phyloP scores from a whole-genome alignment of 2,113 vertebrate species.

The Mesocricetus auratus region DNA sequence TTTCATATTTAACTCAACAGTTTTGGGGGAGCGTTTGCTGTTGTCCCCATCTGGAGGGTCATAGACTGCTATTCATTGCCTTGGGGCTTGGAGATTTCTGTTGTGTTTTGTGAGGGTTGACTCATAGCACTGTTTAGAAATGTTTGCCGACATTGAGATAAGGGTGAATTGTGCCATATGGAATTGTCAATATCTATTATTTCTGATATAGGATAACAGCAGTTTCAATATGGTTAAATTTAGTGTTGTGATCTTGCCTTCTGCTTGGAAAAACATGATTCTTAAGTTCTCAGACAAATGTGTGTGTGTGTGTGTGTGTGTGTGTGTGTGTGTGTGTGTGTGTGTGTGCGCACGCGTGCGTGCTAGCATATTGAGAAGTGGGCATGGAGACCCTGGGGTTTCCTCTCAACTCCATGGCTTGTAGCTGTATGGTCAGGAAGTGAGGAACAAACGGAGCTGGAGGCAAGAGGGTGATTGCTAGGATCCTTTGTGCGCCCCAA shows the following conservation, averaged over 20 bases:
- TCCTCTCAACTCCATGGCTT: accelerated
- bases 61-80: neutral
- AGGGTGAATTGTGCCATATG: neutral
- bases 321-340: no score
- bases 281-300: neutral
- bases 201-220: neutral
- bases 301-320: no score
- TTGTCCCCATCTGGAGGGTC: neutral
- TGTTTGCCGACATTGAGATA: neutral
- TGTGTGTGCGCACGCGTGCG: neutral
- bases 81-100: neutral
- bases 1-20: neutral
- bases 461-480: neutral
- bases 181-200: neutral
- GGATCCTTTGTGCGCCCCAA: neutral
- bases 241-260: neutral
- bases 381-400: neutral
- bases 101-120: neutral
- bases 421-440: neutral
- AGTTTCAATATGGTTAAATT: neutral
- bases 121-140: neutral
- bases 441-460: neutral
- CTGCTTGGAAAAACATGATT: neutral
- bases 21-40: neutral
- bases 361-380: neutral